Conservation (phyloP, 2,888 invertebrate genomes). For the Prosopocoilus inquinatus region DNA sequence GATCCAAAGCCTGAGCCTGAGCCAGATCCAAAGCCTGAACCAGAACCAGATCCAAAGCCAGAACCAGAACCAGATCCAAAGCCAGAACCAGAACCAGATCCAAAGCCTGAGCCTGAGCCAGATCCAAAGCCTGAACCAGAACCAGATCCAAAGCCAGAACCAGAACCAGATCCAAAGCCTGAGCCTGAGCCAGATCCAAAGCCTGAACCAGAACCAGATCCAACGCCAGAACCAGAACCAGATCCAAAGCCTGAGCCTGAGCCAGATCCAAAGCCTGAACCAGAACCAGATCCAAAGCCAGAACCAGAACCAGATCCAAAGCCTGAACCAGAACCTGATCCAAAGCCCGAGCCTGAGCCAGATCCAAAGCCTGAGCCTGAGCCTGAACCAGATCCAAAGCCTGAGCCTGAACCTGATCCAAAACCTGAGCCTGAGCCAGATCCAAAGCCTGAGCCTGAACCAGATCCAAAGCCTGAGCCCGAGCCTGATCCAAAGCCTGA, state of each 20-base stretch:
- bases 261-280: conserved; percentile 25
- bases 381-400: conserved; percentile 48
- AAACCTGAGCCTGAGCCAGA: conserved; percentile 43
- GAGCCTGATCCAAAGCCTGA: conserved; percentile 47
- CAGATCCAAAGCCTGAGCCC: conserved; percentile 43
- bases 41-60: conserved; percentile 49
- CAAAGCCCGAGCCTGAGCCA: conserved; percentile 50
- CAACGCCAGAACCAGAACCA: conserved; percentile 47
- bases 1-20: conserved; percentile 49
- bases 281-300: conserved; percentile 6
- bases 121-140: conserved; percentile 45
- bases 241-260: conserved; percentile 25
- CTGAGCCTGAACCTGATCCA: conserved; percentile 43
- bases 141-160: conserved; percentile 42
- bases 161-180: conserved; percentile 45
- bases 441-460: conserved; percentile 39
- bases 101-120: conserved; percentile 44
- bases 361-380: conserved; percentile 49
- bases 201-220: conserved; percentile 45
- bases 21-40: conserved; percentile 46
- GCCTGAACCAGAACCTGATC: conserved; percentile 44
- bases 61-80: conserved; percentile 51
- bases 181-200: conserved; percentile 43
- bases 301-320: conserved; percentile 35
- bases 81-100: conserved; percentile 48